Base-by-base conservation (phyloP, 2,888 invertebrate genomes). In the Lasioglossum figueresi region DNA sequence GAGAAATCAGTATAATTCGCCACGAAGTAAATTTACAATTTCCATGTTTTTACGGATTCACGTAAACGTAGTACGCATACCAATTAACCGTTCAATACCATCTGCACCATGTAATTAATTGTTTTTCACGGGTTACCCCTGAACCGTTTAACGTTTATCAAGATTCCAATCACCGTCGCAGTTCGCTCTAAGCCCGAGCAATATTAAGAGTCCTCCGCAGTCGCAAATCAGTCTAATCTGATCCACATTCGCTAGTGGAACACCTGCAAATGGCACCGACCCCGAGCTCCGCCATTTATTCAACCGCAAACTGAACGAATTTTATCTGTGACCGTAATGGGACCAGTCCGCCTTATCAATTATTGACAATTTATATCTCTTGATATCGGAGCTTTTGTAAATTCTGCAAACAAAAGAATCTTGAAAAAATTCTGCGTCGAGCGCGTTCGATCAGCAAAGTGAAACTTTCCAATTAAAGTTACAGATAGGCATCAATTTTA, bases 191-290 rank as follows among this genome's bases (percentile, higher is more conserved):
- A 45, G 59, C 37, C 4, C 6, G 23, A 76, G 40, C 70, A 27
- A 23, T 56, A 48, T 43, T 72, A 34, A 74, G 52, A 43, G 80
- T 16, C 70, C 71, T 48, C 63, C 83, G 19, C 48, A 31, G 27
- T 56, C 56, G 40, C 82, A 66, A 82, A 82, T 82, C 68, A 75
- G 59, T 68, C 40, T 71, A 76, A 83, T 76, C 83, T 71, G 75
- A 75, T 83, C 70, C 56, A 45, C 48, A 75, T 74, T 37, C 40
- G 56, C 68, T 59, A 73, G 59, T 75, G 75, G 70, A 82, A 71
- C 82, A 70, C 48, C 52, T 48, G 73, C 56, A 31, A 63, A 63
- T 48, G n/a, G 40, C 37, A 59, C 34, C 63, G 43, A 80, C 23
- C 34, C 31, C 8, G 45, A 37, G 23, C 27, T 34, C 56, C 48